These are phyloP conservation scores for Acleris literana DNA, from an alignment of 2,888 invertebrate genomes.

Conservation along the genomic window DNA sequence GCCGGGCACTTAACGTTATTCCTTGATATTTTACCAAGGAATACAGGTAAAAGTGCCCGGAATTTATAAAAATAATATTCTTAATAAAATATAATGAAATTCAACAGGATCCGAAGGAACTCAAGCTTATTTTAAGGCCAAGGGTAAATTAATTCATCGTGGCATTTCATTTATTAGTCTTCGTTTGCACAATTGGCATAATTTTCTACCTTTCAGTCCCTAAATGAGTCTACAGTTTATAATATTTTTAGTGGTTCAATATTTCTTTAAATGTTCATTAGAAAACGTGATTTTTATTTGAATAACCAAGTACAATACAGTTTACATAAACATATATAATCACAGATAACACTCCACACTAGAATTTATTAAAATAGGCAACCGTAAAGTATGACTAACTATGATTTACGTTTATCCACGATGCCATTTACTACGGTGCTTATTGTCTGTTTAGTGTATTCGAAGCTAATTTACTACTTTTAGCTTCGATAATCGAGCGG, in stretches of 20 bases:
- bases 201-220: neutral
- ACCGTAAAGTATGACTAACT: neutral
- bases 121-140: neutral
- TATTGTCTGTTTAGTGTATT: slow-evolving; percentile 1
- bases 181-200: slow-evolving; percentile 1
- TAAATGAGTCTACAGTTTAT: too few species aligned
- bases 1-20: too few species aligned
- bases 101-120: neutral
- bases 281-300: too few species aligned
- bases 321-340: too few species aligned
- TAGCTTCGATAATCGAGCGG: slow-evolving; percentile 22
- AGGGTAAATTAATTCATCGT: neutral
- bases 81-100: neutral
- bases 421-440: neutral
- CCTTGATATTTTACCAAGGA: neutral
- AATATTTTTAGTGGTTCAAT: too few species aligned
- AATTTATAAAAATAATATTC: neutral
- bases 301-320: too few species aligned
- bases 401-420: neutral
- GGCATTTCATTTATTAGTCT: neutral
- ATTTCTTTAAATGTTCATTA: too few species aligned
- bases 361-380: neutral
- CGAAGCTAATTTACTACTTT: slow-evolving; percentile 10
- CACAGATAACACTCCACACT: too few species aligned
- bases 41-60: neutral